These are phyloP conservation scores for Agraylea sexmaculata DNA, from an alignment of 1,140 invertebrate species.

Conservation along the genomic window DNA sequence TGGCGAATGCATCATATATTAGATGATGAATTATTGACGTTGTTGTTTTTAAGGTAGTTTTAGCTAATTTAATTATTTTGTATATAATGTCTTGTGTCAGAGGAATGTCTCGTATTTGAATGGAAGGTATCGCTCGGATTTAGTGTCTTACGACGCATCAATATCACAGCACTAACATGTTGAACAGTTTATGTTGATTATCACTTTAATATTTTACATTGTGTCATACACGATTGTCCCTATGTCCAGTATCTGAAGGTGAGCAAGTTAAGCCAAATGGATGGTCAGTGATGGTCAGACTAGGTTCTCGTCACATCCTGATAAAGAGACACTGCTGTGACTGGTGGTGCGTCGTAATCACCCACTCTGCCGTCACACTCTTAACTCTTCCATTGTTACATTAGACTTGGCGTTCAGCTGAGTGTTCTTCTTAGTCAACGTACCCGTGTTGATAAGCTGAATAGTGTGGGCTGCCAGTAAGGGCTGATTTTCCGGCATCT, in stretches of 20 bases:
- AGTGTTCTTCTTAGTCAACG: slow-evolving; percentile 54
- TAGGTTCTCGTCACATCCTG: slow-evolving; percentile 33
- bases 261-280: background rate
- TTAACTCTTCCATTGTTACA: slow-evolving; percentile 62
- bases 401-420: slow-evolving; percentile 47
- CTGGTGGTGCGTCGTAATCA: slow-evolving; percentile 41
- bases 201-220: too few species aligned
- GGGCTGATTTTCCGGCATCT: slow-evolving; percentile 49
- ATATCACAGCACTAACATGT: slow-evolving; percentile 9
- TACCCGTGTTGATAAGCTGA: slow-evolving; percentile 55
- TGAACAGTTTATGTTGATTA: background rate
- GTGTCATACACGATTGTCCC: background rate
- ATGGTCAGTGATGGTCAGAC: slow-evolving; percentile 27
- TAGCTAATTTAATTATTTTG: too few species aligned
- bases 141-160: slow-evolving; percentile 13
- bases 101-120: too few species aligned
- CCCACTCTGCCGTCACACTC: slow-evolving; percentile 61
- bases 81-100: too few species aligned
- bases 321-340: slow-evolving; percentile 38
- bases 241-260: background rate
- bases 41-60: too few species aligned
- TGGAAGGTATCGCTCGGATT: too few species aligned
- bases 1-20: too few species aligned
- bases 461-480: slow-evolving; percentile 49
- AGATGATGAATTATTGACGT: too few species aligned